Conservation (phyloP, 2,888 invertebrate genomes). For the Epinotia nisella region DNA sequence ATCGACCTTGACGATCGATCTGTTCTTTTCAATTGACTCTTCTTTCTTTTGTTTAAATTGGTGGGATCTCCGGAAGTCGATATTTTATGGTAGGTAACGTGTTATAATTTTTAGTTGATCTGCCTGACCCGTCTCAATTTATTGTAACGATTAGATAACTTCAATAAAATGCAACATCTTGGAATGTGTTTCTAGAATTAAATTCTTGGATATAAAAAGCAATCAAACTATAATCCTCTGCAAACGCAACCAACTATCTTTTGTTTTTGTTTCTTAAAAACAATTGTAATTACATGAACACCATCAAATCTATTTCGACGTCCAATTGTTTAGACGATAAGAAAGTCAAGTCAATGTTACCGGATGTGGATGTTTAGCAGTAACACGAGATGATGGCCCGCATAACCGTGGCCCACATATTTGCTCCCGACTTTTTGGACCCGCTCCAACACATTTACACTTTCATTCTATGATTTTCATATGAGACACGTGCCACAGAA, state of each 20-base stretch:
- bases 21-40: background rate
- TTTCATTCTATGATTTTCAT: slow-evolving; percentile 70
- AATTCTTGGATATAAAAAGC: background rate
- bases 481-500: slow-evolving; percentile 49
- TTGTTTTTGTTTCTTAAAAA: slow-evolving; percentile 8
- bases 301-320: slow-evolving; percentile 68
- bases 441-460: slow-evolving; percentile 71
- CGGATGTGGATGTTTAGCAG: slow-evolving; percentile 74
- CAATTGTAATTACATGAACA: slow-evolving; percentile 56
- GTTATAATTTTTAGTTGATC: too few species aligned
- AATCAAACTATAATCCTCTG: background rate
- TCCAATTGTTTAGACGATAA: slow-evolving; percentile 72
- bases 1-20: background rate
- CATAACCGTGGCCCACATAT: slow-evolving; percentile 81
- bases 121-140: too few species aligned
- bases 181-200: background rate
- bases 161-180: background rate
- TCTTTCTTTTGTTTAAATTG: too few species aligned
- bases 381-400: slow-evolving; percentile 74
- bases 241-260: background rate
- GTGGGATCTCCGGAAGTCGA: too few species aligned
- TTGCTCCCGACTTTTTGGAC: slow-evolving; percentile 73
- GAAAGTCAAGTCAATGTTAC: slow-evolving; percentile 83
- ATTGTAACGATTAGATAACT: too few species aligned
- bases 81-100: too few species aligned